Percentiles rank a stretch among this genome's conserved stretches.
Evolutionary conservation across 2,888 invertebrate genomes (phyloP).

Genomic region (Hirtodrosophila duncani): DNA sequence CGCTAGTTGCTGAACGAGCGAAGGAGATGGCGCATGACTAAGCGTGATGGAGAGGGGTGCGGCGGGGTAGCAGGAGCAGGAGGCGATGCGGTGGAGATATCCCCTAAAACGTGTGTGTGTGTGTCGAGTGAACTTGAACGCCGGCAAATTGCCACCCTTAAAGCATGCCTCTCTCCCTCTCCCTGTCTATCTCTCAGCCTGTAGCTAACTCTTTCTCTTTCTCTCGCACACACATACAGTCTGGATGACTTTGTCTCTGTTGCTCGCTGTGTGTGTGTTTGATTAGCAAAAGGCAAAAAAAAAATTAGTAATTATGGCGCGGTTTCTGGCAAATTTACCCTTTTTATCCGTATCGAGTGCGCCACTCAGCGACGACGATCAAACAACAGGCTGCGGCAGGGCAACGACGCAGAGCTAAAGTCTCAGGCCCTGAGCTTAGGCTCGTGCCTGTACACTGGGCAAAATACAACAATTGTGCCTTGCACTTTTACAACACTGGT

Average conservation of each 20-base stretch:
- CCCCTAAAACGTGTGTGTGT: slow-evolving; percentile 29
- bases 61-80: too few relatives aligned
- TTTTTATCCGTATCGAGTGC: slow-evolving; percentile 31
- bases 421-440: not conserved
- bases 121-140: slow-evolving; percentile 58
- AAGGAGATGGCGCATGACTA: not conserved
- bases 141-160: slow-evolving; percentile 72
- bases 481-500: too few relatives aligned
- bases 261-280: slow-evolving; percentile 35
- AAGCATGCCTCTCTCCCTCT: slow-evolving; percentile 29
- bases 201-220: not conserved
- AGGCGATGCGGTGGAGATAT: too few relatives aligned
- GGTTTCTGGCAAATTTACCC: slow-evolving; percentile 33
- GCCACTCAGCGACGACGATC: slow-evolving; percentile 35
- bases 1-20: slow-evolving; percentile 9
- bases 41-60: not conserved
- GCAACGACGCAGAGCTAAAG: slow-evolving; percentile 2
- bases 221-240: slow-evolving; percentile 2
- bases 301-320: slow-evolving; percentile 61
- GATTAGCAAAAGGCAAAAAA: slow-evolving; percentile 53
- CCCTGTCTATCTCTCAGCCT: slow-evolving; percentile 7
- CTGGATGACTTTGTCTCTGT: not conserved
- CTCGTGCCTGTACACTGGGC: too few relatives aligned
- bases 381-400: too few relatives aligned
- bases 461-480: too few relatives aligned